Evolutionary conservation across 2,797 vertebrate species (phyloP).

Genomic region (Leptatherina wallacei): DNA sequence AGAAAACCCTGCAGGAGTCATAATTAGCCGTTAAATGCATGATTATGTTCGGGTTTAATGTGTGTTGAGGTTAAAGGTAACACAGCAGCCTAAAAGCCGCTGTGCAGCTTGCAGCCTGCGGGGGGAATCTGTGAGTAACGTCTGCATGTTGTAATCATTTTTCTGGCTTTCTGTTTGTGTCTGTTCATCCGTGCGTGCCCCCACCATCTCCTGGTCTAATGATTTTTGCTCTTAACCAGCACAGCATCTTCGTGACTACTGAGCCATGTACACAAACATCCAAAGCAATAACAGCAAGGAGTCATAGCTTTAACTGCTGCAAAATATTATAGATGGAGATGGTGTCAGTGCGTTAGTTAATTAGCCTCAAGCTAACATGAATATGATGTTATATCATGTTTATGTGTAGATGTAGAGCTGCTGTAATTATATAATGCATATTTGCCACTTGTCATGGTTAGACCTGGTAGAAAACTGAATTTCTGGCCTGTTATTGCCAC

Average conservation of each 20-base stretch:
- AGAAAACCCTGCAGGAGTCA: conserved; percentile 29
- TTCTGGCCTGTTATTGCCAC: no score
- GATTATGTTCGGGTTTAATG: conserved; percentile 15
- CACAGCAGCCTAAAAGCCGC: neutral
- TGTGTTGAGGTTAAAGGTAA: conserved; percentile 49
- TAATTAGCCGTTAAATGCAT: conserved; percentile 26
- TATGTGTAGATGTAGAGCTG: no score
- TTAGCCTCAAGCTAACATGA: neutral
- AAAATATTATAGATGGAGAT: neutral
- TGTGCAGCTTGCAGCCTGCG: conserved; percentile 29
- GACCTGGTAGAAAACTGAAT: neutral
- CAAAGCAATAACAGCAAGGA: neutral
- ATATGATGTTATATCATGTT: neutral
- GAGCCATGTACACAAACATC: conserved; percentile 1
- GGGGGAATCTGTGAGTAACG: conserved; percentile 44
- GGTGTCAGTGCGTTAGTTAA: conserved; percentile 1
- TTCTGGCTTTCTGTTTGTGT: conserved; percentile 40
- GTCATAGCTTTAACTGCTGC: conserved; percentile 5
- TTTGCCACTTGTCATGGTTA: neutral
- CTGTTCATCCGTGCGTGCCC: conserved; percentile 30
- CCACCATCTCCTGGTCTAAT: conserved; percentile 1
- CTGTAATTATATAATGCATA: neutral
- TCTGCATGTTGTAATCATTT: conserved; percentile 49
- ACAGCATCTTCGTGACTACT: conserved; percentile 7
- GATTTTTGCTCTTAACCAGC: neutral